These are phyloP conservation scores for Siniperca knerii DNA, from an alignment of 2,113 vertebrate species.

Conservation along the genomic window DNA sequence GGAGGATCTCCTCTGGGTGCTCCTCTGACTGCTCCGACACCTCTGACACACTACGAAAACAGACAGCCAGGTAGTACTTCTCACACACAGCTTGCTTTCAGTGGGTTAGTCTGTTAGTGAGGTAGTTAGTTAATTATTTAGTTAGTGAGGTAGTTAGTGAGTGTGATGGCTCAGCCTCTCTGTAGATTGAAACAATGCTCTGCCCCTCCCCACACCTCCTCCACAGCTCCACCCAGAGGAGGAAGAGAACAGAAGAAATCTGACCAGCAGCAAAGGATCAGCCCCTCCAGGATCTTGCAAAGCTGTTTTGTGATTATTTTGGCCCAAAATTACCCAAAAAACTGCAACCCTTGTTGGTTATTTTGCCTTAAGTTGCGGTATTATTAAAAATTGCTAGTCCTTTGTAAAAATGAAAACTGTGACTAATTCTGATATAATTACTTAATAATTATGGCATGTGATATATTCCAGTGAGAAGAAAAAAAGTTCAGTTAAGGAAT, in stretches of 20 bases:
- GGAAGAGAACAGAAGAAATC: slow-evolving; percentile 14
- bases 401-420: neutral
- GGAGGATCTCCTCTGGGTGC: slow-evolving; percentile 16
- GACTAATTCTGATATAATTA: too few relatives aligned
- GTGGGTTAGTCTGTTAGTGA: slow-evolving; percentile 13
- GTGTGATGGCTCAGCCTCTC: neutral
- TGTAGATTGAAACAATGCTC: neutral
- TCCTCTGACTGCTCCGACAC: slow-evolving; percentile 27
- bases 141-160: neutral
- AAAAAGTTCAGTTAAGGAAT: neutral
- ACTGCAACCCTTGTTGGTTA: neutral
- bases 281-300: neutral
- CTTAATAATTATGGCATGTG: too few relatives aligned
- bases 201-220: neutral
- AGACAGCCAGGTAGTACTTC: slow-evolving; percentile 51
- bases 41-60: slow-evolving; percentile 51
- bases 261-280: slow-evolving; percentile 4
- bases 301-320: neutral
- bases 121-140: neutral
- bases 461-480: neutral
- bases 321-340: neutral
- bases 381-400: neutral
- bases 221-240: neutral
- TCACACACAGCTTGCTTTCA: slow-evolving; percentile 6
- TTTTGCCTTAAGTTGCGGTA: neutral